These are phyloP conservation scores for Neotoxoptera formosana DNA, from an alignment of 1,140 invertebrate genomes.

Conservation along the genomic window DNA sequence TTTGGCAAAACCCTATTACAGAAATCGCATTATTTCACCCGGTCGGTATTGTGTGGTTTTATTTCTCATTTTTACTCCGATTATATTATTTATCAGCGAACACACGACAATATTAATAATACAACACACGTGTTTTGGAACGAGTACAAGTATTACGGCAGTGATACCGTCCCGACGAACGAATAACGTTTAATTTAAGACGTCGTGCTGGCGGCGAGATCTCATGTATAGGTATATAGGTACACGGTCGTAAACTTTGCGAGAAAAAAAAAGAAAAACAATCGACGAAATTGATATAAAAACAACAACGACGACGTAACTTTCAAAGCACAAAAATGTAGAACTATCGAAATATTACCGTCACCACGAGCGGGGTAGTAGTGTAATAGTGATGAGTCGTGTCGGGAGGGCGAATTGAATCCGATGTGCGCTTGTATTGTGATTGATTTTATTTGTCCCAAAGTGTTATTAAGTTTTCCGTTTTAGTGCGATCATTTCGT, in stretches of 20 bases:
- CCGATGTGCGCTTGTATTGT: not conserved
- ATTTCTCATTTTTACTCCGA: not conserved
- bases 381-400: not conserved
- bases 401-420: not conserved
- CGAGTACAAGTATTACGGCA: not conserved
- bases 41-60: not conserved
- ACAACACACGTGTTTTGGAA: slow-evolving; percentile 2
- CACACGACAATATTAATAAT: not conserved
- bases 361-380: not conserved
- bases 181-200: slow-evolving; percentile 18
- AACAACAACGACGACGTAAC: not conserved
- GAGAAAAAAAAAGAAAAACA: not conserved
- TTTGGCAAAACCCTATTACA: not conserved
- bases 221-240: not conserved
- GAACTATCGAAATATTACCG: not conserved
- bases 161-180: not conserved
- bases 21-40: not conserved
- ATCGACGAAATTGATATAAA: not conserved
- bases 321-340: not conserved
- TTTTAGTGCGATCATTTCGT: not conserved
- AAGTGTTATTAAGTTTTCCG: slow-evolving; percentile 2
- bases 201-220: not conserved
- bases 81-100: not conserved
- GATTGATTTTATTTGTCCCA: not conserved
- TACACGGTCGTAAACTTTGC: not conserved